Percentiles rank a stretch among this genome's conserved stretches.
These are phyloP conservation scores for Oceanodroma leucorhoa DNA, from an alignment of 2,797 vertebrate genomes.

Conservation along the genomic window DNA sequence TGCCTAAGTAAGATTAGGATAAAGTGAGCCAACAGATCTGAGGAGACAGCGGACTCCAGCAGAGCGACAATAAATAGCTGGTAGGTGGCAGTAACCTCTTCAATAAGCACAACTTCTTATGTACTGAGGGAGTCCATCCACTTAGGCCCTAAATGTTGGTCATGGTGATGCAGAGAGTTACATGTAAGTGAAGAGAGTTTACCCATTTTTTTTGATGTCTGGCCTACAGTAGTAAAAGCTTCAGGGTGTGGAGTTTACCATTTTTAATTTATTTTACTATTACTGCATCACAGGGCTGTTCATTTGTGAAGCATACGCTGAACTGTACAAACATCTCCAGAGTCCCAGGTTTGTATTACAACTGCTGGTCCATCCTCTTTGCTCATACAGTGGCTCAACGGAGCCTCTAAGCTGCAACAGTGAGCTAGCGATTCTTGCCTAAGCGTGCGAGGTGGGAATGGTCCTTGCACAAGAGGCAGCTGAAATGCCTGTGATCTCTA, in stretches of 20 bases:
- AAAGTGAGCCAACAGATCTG: conserved; percentile 2
- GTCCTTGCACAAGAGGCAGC: neutral
- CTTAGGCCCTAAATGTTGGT: neutral
- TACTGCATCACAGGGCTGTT: neutral
- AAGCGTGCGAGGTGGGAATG: neutral
- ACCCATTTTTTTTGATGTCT: neutral
- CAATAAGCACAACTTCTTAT: neutral
- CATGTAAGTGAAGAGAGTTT: neutral
- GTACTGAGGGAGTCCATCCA: neutral
- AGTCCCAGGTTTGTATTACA: neutral
- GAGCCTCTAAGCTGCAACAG: neutral
- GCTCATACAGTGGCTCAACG: neutral
- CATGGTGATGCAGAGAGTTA: neutral
- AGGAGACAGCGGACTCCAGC: neutral
- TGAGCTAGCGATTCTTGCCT: neutral
- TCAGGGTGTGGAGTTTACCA: neutral
- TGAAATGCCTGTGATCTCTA: neutral
- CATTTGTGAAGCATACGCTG: neutral
- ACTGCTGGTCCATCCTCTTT: neutral
- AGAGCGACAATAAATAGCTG: conserved; percentile 19
- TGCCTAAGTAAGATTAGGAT: conserved; percentile 30
- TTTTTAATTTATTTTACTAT: neutral
- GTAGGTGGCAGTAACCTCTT: neutral
- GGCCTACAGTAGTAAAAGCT: neutral
- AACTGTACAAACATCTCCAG: neutral